Percentiles rank a stretch among this genome's conserved stretches.
phyloP scores from a whole-genome alignment of 53 echinoderm and acorn worm genomes.

The Stichopus horrens region DNA sequence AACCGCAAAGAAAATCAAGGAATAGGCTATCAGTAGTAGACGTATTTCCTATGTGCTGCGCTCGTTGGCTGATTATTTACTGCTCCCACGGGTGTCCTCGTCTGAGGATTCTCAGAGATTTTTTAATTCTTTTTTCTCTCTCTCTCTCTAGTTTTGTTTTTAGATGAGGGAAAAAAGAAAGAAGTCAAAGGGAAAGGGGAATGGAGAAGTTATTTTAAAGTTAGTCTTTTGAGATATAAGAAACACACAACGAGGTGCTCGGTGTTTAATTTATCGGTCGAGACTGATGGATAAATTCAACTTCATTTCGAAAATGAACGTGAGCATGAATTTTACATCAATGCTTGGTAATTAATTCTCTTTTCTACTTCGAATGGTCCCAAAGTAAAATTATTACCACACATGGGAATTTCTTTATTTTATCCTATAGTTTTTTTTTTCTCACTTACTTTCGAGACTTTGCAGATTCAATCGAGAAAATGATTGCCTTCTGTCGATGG shows the following conservation, averaged over 20 bases:
- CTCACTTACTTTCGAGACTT: background rate
- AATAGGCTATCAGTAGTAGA: background rate
- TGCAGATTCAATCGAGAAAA: constrained; percentile 1
- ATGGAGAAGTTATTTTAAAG: background rate
- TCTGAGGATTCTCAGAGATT: constrained; percentile 5
- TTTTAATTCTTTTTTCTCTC: background rate
- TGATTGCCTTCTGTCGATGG: background rate
- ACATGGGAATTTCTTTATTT: constrained; percentile 3
- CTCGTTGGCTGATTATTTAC: constrained; percentile 28
- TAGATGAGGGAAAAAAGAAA: background rate
- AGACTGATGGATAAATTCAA: constrained; percentile 31
- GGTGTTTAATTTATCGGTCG: constrained; percentile 24
- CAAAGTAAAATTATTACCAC: background rate
- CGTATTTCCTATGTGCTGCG: constrained; percentile 6
- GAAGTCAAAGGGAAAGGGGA: background rate
- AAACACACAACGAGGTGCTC: constrained; percentile 40
- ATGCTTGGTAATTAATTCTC: constrained; percentile 35
- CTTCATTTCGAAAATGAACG: constrained; percentile 26
- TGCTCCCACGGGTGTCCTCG: constrained; percentile 18
- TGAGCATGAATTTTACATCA: constrained; percentile 47
- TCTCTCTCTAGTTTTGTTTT: too few relatives aligned
- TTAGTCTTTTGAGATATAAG: constrained; percentile 27
- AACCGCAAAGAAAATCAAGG: background rate
- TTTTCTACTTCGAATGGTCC: background rate
- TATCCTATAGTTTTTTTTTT: background rate